A percentile compares a stretch with the other conserved stretches of the same genome.
Conservation (phyloP, 2,113 vertebrate species). For the Pelobates fuscus region DNA sequence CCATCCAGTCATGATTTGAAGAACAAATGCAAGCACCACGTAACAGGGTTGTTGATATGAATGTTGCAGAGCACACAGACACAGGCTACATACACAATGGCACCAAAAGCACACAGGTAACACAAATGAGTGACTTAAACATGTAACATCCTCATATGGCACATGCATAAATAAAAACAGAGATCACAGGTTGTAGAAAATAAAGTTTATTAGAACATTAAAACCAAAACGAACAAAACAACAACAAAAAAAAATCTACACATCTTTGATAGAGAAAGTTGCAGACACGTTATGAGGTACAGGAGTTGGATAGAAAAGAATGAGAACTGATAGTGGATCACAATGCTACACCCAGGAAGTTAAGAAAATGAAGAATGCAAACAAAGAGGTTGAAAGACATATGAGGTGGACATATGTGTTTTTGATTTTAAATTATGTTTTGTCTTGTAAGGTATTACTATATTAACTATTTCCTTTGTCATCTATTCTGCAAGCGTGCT, state of each 20-base stretch:
- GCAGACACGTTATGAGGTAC: neutral
- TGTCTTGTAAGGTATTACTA: neutral
- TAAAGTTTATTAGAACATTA: conserved; percentile 47
- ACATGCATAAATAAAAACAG: conserved; percentile 39
- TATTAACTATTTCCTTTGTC: neutral
- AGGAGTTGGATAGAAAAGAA: neutral
- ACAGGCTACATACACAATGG: conserved; percentile 6
- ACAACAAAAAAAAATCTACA: conserved; percentile 4
- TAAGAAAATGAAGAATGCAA: no score
- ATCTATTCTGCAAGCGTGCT: neutral
- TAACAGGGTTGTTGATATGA: neutral
- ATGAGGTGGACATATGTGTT: conserved; percentile 5
- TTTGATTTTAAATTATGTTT: neutral
- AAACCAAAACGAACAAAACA: conserved; percentile 13
- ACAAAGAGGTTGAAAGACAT: conserved; percentile 3
- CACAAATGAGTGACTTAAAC: neutral
- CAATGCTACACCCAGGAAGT: neutral
- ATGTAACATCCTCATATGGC: neutral
- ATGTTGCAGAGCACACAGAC: neutral
- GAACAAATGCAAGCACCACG: neutral
- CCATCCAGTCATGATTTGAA: neutral
- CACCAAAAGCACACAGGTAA: conserved; percentile 10
- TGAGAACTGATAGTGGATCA: neutral
- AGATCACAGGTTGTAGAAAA: conserved; percentile 43
- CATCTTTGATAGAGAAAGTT: conserved; percentile 34